Evolutionary conservation across 2,797 vertebrate species (phyloP).

Genomic region (Agapornis canus): DNA sequence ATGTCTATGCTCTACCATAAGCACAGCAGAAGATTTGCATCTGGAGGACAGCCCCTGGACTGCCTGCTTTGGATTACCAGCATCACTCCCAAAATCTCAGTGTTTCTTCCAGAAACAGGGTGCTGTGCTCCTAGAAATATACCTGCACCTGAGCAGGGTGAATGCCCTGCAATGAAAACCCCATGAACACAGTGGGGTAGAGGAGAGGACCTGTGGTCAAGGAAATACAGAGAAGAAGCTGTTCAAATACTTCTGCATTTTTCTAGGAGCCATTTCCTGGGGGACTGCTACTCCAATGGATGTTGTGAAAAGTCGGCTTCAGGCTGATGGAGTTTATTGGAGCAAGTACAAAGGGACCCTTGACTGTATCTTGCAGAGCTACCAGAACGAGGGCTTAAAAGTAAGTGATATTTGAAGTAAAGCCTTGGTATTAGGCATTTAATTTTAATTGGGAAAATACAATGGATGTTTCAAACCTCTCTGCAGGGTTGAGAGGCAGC

Average conservation of each 20-base stretch:
- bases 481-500: not conserved
- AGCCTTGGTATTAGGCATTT: not conserved
- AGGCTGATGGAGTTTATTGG: slow-evolving; percentile 88
- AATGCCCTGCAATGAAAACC: not conserved
- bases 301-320: slow-evolving; percentile 94
- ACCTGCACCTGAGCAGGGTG: not conserved
- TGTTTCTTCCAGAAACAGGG: not conserved
- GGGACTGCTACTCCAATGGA: slow-evolving; percentile 92
- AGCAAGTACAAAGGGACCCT: slow-evolving; percentile 89
- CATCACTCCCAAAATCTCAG: not conserved
- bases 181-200: not conserved
- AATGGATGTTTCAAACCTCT: not conserved
- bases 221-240: not conserved
- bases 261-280: slow-evolving; percentile 94
- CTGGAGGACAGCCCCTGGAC: not conserved
- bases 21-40: not conserved
- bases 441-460: not conserved
- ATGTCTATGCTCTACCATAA: not conserved
- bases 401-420: slow-evolving; percentile 76
- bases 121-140: not conserved
- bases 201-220: not conserved
- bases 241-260: slow-evolving; percentile 28
- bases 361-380: slow-evolving; percentile 92
- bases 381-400: slow-evolving; percentile 88
- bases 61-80: not conserved